Conservation (phyloP, 1,140 invertebrate genomes). For the Parapsyche elsis region DNA sequence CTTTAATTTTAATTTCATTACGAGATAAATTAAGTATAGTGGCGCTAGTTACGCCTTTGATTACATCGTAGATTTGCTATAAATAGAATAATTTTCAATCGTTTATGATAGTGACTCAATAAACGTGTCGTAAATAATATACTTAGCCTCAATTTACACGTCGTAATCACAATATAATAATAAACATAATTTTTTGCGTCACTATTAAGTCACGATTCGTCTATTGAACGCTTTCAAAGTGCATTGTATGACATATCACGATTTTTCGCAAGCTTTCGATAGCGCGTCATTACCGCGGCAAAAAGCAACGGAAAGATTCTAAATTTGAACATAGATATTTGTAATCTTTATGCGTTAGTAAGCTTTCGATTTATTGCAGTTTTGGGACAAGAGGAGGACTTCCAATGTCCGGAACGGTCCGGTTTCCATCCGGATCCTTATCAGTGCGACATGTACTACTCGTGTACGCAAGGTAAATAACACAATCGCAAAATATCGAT, state of each 20-base stretch:
- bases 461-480: slow-evolving; percentile 75
- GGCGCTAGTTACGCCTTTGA: too few relatives aligned
- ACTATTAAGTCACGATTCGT: slow-evolving; percentile 28
- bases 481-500: background rate
- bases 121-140: too few relatives aligned
- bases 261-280: slow-evolving; percentile 29
- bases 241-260: slow-evolving; percentile 31
- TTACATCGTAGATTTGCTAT: too few relatives aligned
- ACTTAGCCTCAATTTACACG: too few relatives aligned
- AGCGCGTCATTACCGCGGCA: background rate
- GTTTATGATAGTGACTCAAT: too few relatives aligned
- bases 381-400: slow-evolving; percentile 67
- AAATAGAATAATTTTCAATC: too few relatives aligned
- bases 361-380: slow-evolving; percentile 54
- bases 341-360: background rate
- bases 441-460: slow-evolving; percentile 87
- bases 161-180: too few relatives aligned
- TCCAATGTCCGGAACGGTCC: slow-evolving; percentile 78
- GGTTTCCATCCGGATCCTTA: slow-evolving; percentile 81
- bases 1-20: too few relatives aligned
- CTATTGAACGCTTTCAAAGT: background rate
- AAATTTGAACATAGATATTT: background rate
- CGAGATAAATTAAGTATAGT: too few relatives aligned
- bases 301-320: background rate
- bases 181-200: background rate